phyloP scores from a whole-genome alignment of 1,140 invertebrate genomes.

The Pogonognathellus flavescens region DNA sequence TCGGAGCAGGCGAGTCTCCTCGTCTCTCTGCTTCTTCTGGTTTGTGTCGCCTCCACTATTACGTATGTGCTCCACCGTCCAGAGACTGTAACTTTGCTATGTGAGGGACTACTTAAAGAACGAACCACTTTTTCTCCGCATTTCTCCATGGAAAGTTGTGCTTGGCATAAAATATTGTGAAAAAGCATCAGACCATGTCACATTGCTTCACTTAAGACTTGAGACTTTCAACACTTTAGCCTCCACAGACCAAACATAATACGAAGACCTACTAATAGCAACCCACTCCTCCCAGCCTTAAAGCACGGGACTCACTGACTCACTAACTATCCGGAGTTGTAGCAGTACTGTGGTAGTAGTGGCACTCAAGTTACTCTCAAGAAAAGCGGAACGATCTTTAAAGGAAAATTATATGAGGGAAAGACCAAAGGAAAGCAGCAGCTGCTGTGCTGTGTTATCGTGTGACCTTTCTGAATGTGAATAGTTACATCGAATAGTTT shows the following conservation, averaged over 20 bases:
- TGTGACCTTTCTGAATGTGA: conserved; percentile 20
- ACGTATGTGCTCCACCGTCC: no score
- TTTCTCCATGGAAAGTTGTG: conserved; percentile 33
- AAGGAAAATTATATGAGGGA: not conserved
- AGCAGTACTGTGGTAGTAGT: no score
- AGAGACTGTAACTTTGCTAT: no score
- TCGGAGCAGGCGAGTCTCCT: no score
- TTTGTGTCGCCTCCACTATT: no score
- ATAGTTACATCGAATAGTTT: not conserved
- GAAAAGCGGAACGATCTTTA: not conserved
- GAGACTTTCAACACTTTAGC: conserved; percentile 38
- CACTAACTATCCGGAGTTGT: no score
- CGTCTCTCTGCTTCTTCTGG: no score
- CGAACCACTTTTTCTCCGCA: conserved; percentile 26
- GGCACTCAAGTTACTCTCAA: not conserved
- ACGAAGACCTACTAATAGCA: not conserved
- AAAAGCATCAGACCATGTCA: conserved; percentile 48
- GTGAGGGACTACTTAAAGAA: conserved; percentile 2
- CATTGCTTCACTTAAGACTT: conserved; percentile 45
- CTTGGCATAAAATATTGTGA: conserved; percentile 49
- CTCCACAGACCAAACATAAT: not conserved
- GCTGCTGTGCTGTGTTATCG: conserved; percentile 6
- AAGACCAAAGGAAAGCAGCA: conserved; percentile 19
- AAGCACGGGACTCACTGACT: no score
- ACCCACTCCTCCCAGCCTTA: not conserved